These are phyloP conservation scores for Cataglyphis albicans DNA, from an alignment of 2,888 invertebrate species.

Conservation along the genomic window DNA sequence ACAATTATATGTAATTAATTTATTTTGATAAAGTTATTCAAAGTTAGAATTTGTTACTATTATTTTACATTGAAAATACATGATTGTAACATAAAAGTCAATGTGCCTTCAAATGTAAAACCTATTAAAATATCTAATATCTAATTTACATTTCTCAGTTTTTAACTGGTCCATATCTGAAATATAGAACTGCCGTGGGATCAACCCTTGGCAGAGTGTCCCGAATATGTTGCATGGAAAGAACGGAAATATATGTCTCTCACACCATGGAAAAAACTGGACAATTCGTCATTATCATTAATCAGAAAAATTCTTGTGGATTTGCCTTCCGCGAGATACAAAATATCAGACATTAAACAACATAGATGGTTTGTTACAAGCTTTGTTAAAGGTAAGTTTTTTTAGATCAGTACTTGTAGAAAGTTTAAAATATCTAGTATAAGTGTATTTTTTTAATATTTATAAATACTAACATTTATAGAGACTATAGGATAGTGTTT, in stretches of 20 bases:
- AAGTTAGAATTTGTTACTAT: not conserved
- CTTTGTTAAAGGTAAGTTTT: slow-evolving; percentile 72
- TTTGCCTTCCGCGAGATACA: slow-evolving; percentile 89
- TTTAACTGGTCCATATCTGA: slow-evolving; percentile 81
- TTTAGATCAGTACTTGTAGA: not conserved
- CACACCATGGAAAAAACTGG: slow-evolving; percentile 94
- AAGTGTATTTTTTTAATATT: not conserved
- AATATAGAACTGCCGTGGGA: slow-evolving; percentile 97
- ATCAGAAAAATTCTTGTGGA: slow-evolving; percentile 92
- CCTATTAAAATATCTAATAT: slow-evolving; percentile 69
- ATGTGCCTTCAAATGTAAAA: slow-evolving; percentile 44
- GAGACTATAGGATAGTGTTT: slow-evolving; percentile 68
- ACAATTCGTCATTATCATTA: slow-evolving; percentile 91
- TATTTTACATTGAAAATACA: not conserved
- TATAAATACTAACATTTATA: not conserved
- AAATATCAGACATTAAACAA: slow-evolving; percentile 89
- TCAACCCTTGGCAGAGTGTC: slow-evolving; percentile 90
- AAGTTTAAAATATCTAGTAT: slow-evolving; percentile 1
- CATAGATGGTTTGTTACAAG: slow-evolving; percentile 91
- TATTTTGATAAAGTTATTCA: not conserved
- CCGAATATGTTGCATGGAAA: slow-evolving; percentile 92
- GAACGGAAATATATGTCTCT: slow-evolving; percentile 89
- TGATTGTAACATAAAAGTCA: slow-evolving; percentile 31
- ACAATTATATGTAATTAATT: not conserved
- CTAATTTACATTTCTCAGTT: slow-evolving; percentile 78